These are phyloP conservation scores for Cantharis rufa DNA, from an alignment of 2,888 invertebrate species.

Conservation along the genomic window DNA sequence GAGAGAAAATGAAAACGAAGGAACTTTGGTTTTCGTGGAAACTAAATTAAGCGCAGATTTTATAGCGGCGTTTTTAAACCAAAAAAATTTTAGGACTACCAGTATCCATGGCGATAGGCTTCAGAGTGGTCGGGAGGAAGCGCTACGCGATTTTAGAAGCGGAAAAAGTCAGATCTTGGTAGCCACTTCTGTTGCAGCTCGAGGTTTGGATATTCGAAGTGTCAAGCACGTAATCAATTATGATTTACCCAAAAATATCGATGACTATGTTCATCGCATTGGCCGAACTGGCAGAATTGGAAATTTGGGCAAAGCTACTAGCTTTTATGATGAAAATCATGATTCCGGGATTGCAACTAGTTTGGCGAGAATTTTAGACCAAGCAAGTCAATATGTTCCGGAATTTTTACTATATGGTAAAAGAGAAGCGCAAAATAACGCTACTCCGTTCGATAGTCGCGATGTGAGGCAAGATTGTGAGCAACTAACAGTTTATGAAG, in stretches of 20 bases:
- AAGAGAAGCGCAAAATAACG: constrained; percentile 55
- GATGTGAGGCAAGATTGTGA: constrained; percentile 64
- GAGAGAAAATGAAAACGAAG: constrained; percentile 56
- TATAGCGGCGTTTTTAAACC: constrained; percentile 60
- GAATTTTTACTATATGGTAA: constrained; percentile 68
- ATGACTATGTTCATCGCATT: constrained; percentile 68
- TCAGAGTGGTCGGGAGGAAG: constrained; percentile 73
- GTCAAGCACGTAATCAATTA: too few relatives aligned
- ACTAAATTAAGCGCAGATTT: constrained; percentile 84
- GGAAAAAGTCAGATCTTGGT: constrained; percentile 82
- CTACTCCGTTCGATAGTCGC: constrained; percentile 65
- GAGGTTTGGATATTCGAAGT: constrained; percentile 80
- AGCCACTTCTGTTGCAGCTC: constrained; percentile 92
- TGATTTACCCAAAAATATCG: constrained; percentile 65
- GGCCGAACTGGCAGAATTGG: too few relatives aligned
- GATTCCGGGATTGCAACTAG: constrained; percentile 60
- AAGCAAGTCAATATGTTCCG: constrained; percentile 46
- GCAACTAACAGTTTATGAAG: too few relatives aligned
- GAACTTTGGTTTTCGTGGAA: constrained; percentile 87
- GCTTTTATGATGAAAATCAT: constrained; percentile 39
- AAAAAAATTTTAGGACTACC: constrained; percentile 70
- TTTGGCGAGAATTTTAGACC: too few relatives aligned
- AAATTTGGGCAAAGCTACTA: too few relatives aligned
- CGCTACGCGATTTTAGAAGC: constrained; percentile 75
- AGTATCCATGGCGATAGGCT: constrained; percentile 76